These are phyloP conservation scores for Aphelocoma coerulescens DNA, from an alignment of 2,113 vertebrate genomes.

Conservation along the genomic window DNA sequence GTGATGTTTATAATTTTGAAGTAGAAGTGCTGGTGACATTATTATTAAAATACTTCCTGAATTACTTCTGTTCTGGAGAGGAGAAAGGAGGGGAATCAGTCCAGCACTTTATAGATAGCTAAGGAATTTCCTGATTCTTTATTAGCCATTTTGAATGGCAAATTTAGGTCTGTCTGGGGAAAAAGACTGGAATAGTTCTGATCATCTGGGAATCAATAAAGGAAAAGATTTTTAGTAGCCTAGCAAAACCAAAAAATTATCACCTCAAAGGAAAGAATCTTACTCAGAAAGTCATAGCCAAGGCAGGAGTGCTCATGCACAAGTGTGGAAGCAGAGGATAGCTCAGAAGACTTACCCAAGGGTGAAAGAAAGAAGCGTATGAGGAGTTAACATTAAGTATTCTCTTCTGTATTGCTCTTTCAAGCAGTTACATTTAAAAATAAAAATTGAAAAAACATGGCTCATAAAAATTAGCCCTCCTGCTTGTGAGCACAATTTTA, in stretches of 20 bases:
- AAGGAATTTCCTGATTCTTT: neutral
- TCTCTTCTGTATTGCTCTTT: neutral
- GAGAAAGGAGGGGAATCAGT: neutral
- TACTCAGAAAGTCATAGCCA: neutral
- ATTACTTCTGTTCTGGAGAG: constrained; percentile 11
- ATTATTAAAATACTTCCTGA: neutral
- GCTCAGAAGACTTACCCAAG: neutral
- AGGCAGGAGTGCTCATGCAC: neutral
- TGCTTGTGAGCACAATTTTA: neutral
- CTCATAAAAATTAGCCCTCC: neutral
- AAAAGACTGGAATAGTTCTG: neutral
- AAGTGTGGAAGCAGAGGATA: neutral
- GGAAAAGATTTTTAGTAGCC: neutral
- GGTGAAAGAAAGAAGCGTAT: neutral
- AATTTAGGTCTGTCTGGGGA: constrained; percentile 6
- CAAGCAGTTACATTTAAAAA: neutral
- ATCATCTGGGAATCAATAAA: neutral
- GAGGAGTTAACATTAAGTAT: neutral
- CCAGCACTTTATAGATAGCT: neutral
- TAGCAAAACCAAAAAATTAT: neutral
- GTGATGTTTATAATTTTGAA: constrained; percentile 1
- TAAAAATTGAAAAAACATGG: neutral
- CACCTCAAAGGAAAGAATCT: neutral
- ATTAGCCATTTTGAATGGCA: neutral
- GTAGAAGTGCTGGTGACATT: neutral